phyloP scores from a whole-genome alignment of 2,113 vertebrate genomes.

The Etia nguti region DNA sequence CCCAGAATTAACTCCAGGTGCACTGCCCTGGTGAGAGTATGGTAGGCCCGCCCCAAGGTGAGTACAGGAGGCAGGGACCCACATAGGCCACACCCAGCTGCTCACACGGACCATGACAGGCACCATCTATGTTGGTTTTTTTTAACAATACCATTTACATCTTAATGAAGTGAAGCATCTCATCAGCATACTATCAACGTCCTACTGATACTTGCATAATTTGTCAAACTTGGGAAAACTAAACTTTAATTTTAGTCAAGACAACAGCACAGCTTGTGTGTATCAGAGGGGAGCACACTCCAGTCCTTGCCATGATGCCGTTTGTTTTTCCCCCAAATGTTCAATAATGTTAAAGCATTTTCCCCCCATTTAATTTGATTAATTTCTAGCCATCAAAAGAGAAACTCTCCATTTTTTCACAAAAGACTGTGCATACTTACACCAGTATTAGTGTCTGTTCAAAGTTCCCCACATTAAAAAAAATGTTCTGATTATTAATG shows the following conservation, averaged over 20 bases:
- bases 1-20: neutral
- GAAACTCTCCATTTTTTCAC: neutral
- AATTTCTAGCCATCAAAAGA: neutral
- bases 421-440: neutral
- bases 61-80: neutral
- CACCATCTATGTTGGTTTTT: rapidly evolving
- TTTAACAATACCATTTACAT: neutral
- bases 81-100: neutral
- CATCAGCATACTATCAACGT: neutral
- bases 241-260: neutral
- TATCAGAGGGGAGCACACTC: neutral
- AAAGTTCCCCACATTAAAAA: neutral
- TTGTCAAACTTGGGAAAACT: neutral
- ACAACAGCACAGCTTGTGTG: neutral
- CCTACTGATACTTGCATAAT: neutral
- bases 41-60: neutral
- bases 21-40: neutral
- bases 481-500: neutral
- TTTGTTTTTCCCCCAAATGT: neutral
- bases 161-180: neutral
- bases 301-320: rapidly evolving
- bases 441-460: neutral
- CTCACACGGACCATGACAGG: neutral
- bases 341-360: neutral
- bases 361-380: neutral